phyloP scores from a whole-genome alignment of 2,113 vertebrate species.

The Ailuropoda melanoleuca region DNA sequence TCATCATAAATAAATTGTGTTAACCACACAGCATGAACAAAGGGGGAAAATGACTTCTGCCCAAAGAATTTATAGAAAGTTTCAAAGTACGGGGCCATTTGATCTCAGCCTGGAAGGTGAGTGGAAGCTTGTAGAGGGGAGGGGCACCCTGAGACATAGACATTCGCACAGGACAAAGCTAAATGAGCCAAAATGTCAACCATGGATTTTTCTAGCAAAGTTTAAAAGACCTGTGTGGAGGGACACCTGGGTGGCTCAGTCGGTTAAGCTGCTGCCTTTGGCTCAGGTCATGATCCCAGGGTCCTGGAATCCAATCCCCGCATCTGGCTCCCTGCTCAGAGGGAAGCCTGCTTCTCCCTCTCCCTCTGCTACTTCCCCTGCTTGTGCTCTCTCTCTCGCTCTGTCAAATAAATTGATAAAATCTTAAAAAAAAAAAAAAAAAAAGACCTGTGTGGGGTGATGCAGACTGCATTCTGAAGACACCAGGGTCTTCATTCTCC shows the following conservation, averaged over 20 bases:
- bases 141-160: neutral
- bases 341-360: too few relatives aligned
- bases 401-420: neutral
- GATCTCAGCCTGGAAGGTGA: neutral
- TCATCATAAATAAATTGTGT: neutral
- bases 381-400: too few relatives aligned
- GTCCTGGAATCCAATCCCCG: too few relatives aligned
- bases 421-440: neutral
- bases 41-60: neutral
- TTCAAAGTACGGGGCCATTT: neutral
- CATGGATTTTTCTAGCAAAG: neutral
- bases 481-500: neutral
- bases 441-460: neutral
- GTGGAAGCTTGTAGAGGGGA: neutral
- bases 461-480: neutral
- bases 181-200: neutral
- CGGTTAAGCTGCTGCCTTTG: too few relatives aligned
- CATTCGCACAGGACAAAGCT: neutral
- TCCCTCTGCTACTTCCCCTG: too few relatives aligned
- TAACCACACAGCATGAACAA: neutral
- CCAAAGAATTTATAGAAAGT: neutral
- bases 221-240: neutral
- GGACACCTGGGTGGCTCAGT: too few relatives aligned
- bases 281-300: too few relatives aligned
- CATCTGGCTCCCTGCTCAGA: too few relatives aligned